Conservation (phyloP, 2,113 vertebrate species). For the Carassius auratus region DNA sequence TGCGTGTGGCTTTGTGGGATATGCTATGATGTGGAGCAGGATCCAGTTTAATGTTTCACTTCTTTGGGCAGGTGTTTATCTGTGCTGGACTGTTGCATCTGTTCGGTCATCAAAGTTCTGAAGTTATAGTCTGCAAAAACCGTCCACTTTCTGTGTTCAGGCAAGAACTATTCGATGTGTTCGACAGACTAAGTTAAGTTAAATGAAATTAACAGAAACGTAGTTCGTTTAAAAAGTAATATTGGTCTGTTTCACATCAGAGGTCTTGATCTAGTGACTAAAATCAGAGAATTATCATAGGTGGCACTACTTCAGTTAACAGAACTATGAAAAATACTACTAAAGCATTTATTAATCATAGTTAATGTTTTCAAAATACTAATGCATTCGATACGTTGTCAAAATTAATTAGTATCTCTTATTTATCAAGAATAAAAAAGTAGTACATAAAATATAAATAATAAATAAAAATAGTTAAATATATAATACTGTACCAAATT, state of each 20-base stretch:
- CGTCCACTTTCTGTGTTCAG: neutral
- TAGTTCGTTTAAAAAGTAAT: neutral
- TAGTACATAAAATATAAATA: no score
- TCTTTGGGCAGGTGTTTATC: neutral
- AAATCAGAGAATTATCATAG: no score
- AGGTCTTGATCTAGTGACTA: neutral
- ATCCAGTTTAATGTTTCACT: neutral
- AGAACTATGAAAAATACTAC: no score
- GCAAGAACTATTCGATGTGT: neutral
- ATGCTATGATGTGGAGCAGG: neutral
- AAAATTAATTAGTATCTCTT: no score
- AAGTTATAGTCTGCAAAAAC: neutral
- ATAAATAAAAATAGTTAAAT: no score
- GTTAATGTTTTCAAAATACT: no score
- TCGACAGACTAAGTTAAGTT: neutral
- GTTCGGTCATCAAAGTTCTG: neutral
- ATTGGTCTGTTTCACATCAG: neutral
- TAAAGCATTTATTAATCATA: no score
- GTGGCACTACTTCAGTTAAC: no score
- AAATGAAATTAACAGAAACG: neutral
- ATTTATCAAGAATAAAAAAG: no score
- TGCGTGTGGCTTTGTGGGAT: neutral
- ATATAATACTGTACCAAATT: no score
- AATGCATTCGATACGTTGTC: no score
- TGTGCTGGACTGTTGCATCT: constrained; percentile 1